Evolutionary conservation across 2,888 invertebrate species (phyloP).

Genomic region (Leptopilina myrica): DNA sequence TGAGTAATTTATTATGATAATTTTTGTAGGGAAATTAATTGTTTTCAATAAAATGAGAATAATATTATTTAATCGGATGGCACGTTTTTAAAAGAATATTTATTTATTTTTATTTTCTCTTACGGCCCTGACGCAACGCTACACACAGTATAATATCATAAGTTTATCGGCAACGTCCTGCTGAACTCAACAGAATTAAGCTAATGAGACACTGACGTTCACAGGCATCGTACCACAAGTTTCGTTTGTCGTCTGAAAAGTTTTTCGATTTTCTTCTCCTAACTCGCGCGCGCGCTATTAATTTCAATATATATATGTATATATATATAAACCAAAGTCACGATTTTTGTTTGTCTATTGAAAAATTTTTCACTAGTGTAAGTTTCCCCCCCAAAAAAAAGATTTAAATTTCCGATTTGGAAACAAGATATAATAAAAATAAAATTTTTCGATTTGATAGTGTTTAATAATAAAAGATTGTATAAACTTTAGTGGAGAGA

Average conservation of each 20-base stretch:
- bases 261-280: too few relatives aligned
- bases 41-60: neutral
- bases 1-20: neutral
- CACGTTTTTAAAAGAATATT: neutral
- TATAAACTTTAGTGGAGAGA: neutral
- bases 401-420: too few relatives aligned
- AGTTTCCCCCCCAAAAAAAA: too few relatives aligned
- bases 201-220: conserved; percentile 37
- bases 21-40: neutral
- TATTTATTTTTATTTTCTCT: neutral
- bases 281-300: neutral
- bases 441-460: neutral
- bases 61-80: neutral
- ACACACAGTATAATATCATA: conserved; percentile 22
- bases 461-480: neutral
- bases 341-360: neutral
- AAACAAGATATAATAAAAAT: too few relatives aligned
- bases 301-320: neutral
- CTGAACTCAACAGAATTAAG: conserved; percentile 28
- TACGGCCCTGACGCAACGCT: conserved; percentile 31
- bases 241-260: neutral
- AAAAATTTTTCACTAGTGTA: neutral
- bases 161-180: conserved; percentile 27
- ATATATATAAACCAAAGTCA: neutral
- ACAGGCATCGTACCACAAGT: conserved; percentile 11